Conservation (phyloP, 2,113 vertebrate species). For the Caretta caretta region DNA sequence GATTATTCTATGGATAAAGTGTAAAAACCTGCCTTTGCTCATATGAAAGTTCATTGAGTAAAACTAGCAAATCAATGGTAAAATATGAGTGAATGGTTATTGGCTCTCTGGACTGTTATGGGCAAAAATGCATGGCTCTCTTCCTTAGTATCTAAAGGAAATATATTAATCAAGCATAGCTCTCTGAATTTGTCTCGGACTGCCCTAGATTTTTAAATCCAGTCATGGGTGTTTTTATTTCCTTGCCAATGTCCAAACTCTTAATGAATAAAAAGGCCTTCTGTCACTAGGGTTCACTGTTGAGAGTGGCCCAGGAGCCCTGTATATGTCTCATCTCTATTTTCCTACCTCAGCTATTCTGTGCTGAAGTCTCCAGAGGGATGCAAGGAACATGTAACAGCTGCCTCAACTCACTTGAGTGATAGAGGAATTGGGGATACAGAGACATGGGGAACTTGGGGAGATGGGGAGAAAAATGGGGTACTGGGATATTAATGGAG, state of each 20-base stretch:
- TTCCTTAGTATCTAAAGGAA: neutral
- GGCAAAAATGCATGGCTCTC: neutral
- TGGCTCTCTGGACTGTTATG: neutral
- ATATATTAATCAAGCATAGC: slow-evolving; percentile 34
- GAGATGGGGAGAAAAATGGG: neutral
- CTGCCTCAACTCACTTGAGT: neutral
- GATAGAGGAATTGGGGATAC: neutral
- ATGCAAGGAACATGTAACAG: neutral
- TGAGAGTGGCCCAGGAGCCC: neutral
- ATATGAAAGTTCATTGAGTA: neutral
- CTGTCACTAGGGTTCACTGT: accelerated
- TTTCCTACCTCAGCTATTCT: neutral
- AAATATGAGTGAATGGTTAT: neutral
- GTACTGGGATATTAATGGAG: neutral
- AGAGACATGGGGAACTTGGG: neutral
- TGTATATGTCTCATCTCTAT: neutral
- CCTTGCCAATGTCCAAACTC: neutral
- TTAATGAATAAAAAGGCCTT: neutral
- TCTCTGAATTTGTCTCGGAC: neutral
- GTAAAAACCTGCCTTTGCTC: neutral
- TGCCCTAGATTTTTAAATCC: neutral
- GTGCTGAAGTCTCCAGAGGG: neutral
- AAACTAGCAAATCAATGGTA: neutral
- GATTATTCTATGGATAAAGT: neutral
- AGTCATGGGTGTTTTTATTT: neutral